Evolutionary conservation across 2,113 vertebrate species (phyloP).

Genomic region (Microtus pennsylvanicus): DNA sequence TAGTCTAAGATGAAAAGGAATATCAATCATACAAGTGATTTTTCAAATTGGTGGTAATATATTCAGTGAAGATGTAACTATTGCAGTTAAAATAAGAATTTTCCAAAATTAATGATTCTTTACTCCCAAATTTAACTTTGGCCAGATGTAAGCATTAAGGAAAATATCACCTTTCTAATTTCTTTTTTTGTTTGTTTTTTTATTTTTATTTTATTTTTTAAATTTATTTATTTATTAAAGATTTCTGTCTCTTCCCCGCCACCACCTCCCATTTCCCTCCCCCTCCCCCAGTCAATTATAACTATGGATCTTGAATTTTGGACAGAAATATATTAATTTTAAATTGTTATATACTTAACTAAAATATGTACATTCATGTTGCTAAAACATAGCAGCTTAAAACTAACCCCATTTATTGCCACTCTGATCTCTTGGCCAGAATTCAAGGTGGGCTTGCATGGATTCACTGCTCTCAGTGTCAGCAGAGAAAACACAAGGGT

Average conservation of each 20-base stretch:
- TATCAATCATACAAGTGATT: not conserved
- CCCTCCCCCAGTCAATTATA: not conserved
- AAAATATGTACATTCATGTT: not conserved
- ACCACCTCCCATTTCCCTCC: no score
- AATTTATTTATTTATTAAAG: no score
- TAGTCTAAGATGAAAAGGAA: not conserved
- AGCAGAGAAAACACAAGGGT: not conserved
- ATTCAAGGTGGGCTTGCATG: not conserved
- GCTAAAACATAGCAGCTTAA: not conserved
- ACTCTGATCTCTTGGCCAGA: not conserved
- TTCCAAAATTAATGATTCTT: not conserved
- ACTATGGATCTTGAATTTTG: not conserved
- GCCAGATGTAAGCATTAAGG: not conserved
- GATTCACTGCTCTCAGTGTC: not conserved
- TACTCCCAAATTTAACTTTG: not conserved
- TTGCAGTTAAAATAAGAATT: not conserved
- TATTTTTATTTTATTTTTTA: no score
- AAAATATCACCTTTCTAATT: not conserved
- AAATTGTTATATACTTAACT: not conserved
- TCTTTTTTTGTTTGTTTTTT: not conserved
- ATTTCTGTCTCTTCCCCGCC: no score
- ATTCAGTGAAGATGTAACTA: not conserved
- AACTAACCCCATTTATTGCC: not conserved
- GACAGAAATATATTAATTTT: not conserved
- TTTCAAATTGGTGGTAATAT: not conserved